Evolutionary conservation across 2,888 invertebrate genomes (phyloP).

Genomic region (Drosophila nr. fundita): DNA sequence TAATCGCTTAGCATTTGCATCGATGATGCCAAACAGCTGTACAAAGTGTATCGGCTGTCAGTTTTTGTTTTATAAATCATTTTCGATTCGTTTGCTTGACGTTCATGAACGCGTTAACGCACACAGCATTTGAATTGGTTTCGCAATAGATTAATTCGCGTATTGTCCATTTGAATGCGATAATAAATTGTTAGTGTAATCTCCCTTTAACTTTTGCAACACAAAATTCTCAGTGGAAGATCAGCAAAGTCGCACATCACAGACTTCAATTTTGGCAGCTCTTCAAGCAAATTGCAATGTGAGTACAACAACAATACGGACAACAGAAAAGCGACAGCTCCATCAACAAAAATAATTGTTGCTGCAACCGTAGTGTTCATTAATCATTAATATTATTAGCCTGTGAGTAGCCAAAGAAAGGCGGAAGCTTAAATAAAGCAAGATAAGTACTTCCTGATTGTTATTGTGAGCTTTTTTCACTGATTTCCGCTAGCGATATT

Average conservation of each 20-base stretch:
- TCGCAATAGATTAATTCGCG: constrained; percentile 73
- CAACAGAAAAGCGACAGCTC: constrained; percentile 11
- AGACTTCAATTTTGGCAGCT: constrained; percentile 41
- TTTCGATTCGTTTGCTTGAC: constrained; percentile 74
- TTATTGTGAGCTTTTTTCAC: constrained; percentile 37
- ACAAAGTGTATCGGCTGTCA: constrained; percentile 41
- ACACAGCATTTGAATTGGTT: constrained; percentile 69
- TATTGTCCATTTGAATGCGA: constrained; percentile 68
- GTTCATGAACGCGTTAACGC: constrained; percentile 69
- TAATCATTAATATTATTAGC: not conserved
- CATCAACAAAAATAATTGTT: constrained; percentile 17
- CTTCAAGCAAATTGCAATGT: constrained; percentile 47
- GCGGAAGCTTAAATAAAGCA: constrained; percentile 53
- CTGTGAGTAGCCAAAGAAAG: constrained; percentile 46
- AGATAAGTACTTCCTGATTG: constrained; percentile 57
- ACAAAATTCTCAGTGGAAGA: constrained; percentile 74
- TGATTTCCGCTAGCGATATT: constrained; percentile 54
- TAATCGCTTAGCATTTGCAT: constrained; percentile 3
- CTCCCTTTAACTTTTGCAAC: constrained; percentile 48
- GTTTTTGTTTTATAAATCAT: constrained; percentile 69
- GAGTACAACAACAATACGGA: constrained; percentile 33
- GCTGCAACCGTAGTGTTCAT: not conserved
- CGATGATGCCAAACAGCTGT: constrained; percentile 45
- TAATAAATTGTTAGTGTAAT: constrained; percentile 63
- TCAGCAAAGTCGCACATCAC: constrained; percentile 33